Evolutionary conservation across 2,888 invertebrate species (phyloP), one percentile per base, ranked within the genome.

Genomic region (Microplitis deprimator): DNA sequence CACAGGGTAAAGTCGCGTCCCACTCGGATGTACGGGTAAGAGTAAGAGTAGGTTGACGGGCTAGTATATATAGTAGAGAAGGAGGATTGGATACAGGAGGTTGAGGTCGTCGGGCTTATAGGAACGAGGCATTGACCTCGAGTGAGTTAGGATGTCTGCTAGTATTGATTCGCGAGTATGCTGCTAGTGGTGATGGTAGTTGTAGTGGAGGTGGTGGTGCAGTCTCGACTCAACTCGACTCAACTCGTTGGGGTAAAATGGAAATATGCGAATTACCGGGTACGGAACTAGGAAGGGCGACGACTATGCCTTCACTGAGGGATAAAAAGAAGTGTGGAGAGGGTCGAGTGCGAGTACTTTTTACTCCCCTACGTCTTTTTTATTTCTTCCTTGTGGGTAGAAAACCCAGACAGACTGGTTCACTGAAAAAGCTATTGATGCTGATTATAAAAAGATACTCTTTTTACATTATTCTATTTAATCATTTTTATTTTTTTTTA

Each of bases 71-170:
- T 29, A 38, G 29, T 20, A 65, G 38, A 65, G 65, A 65, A 38
- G 38, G 65, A 65, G 65, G 29, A 29, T 40, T 75, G 84, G 86
- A 85, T 82, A 87, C 50, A 13, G 87, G 87, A 87, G 89, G 88
- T 90, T 89, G 90, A 88, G 89, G 89, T 91, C 91, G 92, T 90
- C 91, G 91, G 90, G 90, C 90, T 90, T 90, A 90, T 90, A 90
- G 90, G 89, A 88, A 91, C 91, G 90, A 92, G 92, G 92, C 92
- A 92, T 92, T 92, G 92, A 92, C 92, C 92, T 89, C 89, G 85
- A 89, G 87, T 87, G 88, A 88, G 89, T 88, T 87, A 91, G 91
- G 90, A 91, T 91, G 91, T 91, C 90, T 91, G 91, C 91, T 88
- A 90, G 90, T 90, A 91, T 91, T 91, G 92, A 91, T 91, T 90